Conservation (phyloP, 2,797 vertebrate genomes). For the Aselliscus stoliczkanus region DNA sequence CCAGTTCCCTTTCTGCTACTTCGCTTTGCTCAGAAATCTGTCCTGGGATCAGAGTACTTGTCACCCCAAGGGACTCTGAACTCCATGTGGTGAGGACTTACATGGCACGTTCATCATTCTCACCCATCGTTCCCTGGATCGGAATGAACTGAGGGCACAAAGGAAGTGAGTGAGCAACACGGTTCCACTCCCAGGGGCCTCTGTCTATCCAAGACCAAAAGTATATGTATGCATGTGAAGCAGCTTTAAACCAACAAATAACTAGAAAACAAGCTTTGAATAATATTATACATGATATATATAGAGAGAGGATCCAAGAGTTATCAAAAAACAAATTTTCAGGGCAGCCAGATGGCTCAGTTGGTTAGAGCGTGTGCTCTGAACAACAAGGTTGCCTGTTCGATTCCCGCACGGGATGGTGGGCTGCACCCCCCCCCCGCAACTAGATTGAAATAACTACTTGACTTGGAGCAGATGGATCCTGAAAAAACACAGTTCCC, state of each 20-base stretch:
- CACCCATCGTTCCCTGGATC: fast-evolving
- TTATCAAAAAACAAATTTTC: not conserved
- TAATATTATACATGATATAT: not conserved
- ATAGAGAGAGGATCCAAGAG: not conserved
- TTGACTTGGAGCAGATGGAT: too few species aligned
- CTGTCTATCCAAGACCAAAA: not conserved
- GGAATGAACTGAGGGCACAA: not conserved
- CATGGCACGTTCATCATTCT: not conserved
- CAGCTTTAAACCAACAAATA: not conserved
- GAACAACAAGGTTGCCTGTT: too few species aligned
- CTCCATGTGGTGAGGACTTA: fast-evolving
- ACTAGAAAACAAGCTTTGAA: not conserved
- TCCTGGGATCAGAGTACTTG: not conserved
- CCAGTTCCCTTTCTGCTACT: not conserved
- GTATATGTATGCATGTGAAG: not conserved
- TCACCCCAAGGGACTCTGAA: not conserved
- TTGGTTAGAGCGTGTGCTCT: too few species aligned
- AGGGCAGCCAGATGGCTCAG: too few species aligned
- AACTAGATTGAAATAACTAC: too few species aligned
- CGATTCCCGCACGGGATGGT: too few species aligned
- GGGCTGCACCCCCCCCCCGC: too few species aligned
- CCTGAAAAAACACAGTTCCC: too few species aligned
- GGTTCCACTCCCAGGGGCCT: not conserved
- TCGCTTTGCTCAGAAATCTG: not conserved
- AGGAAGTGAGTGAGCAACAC: not conserved